Evolutionary conservation across 2,113 vertebrate species (phyloP).

Genomic region (Pardalotus punctatus): DNA sequence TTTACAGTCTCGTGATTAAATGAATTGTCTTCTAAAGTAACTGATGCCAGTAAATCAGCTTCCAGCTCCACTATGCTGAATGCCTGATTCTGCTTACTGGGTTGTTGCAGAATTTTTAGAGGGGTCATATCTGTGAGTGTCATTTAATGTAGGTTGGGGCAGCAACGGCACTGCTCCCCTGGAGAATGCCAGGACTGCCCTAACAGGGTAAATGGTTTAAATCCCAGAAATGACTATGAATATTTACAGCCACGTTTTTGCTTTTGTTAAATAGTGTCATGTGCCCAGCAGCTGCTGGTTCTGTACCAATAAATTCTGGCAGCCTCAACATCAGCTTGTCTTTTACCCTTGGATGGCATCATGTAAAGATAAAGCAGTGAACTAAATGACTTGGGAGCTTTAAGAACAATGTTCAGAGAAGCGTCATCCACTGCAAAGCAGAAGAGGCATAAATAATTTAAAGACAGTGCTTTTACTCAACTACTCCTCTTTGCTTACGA

Average conservation of each 20-base stretch:
- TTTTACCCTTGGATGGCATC: neutral
- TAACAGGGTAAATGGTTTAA: neutral
- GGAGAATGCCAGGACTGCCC: neutral
- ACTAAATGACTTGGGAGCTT: neutral
- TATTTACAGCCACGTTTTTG: neutral
- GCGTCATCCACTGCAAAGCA: neutral
- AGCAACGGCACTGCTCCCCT: neutral
- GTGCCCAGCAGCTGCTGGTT: neutral
- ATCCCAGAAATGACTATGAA: neutral
- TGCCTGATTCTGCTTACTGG: neutral
- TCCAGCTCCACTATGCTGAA: accelerated
- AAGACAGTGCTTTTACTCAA: neutral
- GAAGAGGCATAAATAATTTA: slow-evolving; percentile 20
- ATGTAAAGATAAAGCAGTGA: neutral
- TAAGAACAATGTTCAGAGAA: neutral
- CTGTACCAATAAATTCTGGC: neutral
- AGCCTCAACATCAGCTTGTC: neutral
- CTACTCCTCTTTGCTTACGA: neutral
- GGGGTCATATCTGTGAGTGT: neutral
- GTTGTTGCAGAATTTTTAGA: neutral
- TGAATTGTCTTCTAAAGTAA: neutral
- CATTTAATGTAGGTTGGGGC: neutral
- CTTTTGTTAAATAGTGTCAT: neutral
- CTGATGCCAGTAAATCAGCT: neutral
- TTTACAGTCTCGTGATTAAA: neutral